Percentiles rank a stretch among this genome's conserved stretches.
Evolutionary conservation across 1,140 invertebrate genomes (phyloP).

Genomic region (Idris sp.): DNA sequence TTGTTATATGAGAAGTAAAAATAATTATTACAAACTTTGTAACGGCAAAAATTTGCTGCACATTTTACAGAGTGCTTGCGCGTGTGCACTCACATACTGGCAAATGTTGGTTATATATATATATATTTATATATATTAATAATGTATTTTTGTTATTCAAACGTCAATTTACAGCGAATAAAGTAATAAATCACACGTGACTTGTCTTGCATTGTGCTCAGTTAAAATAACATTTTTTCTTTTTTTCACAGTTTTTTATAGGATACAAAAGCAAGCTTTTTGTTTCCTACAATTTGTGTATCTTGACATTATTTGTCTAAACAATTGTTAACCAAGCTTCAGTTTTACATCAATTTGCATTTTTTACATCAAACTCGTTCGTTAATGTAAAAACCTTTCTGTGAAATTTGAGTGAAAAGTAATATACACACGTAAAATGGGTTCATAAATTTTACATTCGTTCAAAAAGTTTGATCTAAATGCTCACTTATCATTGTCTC

Average conservation of each 20-base stretch:
- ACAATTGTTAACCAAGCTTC: conserved; percentile 12
- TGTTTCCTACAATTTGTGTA: conserved; percentile 5
- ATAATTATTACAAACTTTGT: too few relatives aligned
- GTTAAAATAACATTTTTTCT: conserved; percentile 3
- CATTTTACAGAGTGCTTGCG: too few relatives aligned
- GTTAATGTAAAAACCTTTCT: neutral
- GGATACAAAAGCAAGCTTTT: conserved; percentile 7
- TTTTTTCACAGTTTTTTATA: too few relatives aligned
- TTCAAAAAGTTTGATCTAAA: conserved; percentile 22
- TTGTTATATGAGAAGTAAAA: conserved; percentile 11
- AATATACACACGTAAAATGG: too few relatives aligned
- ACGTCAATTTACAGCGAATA: conserved; percentile 3
- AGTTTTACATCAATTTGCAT: conserved; percentile 4
- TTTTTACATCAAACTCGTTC: neutral
- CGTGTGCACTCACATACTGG: too few relatives aligned
- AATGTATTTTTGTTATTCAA: conserved; percentile 4
- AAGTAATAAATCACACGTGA: conserved; percentile 15
- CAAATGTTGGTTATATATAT: too few relatives aligned
- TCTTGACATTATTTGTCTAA: conserved; percentile 18
- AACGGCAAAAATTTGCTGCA: too few relatives aligned
- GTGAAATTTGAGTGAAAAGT: neutral
- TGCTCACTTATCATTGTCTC: conserved; percentile 13
- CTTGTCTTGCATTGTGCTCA: neutral
- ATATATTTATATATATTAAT: too few relatives aligned
- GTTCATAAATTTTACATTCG: conserved; percentile 4